Evolutionary conservation across 1,140 invertebrate species (phyloP), one percentile per base, ranked within the genome.

Genomic region (Eulimnadia texana): DNA sequence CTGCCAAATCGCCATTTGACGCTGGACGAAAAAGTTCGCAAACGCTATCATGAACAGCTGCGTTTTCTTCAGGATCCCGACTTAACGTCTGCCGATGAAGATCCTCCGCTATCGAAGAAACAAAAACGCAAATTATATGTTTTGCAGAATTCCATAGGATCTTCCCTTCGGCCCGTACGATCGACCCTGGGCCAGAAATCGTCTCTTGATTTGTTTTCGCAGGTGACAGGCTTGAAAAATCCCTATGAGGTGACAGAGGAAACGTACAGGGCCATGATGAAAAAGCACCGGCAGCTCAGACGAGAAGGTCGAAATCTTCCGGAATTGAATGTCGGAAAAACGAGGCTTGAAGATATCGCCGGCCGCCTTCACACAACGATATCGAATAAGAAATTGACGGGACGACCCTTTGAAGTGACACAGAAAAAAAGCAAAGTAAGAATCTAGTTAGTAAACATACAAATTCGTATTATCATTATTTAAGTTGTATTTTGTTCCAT

Each of bases 231-330:
- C 64, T 68, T 53, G 59, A 66, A 74, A 58, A 77, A 77, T 66
- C 77, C 79, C 9, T 75, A 75, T 64, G 82, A 84, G 66, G 71
- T 80, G 1, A 80, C 77, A 1, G 85, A 88, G 56, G 82, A 84
- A n/a, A 76, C 77, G 27, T 87, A 86, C 66, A 76, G 76, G 58
- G 73, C 78, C 49, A 80, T 88, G 75, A 67, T 90, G 24, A 71
- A 76, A 2, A 75, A 77, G 29, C 85, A 88, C 68, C 60, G 51
- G 16, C 50, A 20, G 16, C 33, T 22, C 2, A 52, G 50, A 54
- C 49, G 60, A 3, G 60, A 61, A 61, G 50, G 51, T 22, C 16
- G 19, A 13, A 22, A 28, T 20, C 22, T n/a, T 53, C 51, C 23
- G 29, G 51, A 61, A n/a, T 20, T 6, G 23, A 20, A 22, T 13